These are phyloP conservation scores for Ommatoiulus sabulosus DNA, from an alignment of 2,888 invertebrate genomes.

Conservation along the genomic window DNA sequence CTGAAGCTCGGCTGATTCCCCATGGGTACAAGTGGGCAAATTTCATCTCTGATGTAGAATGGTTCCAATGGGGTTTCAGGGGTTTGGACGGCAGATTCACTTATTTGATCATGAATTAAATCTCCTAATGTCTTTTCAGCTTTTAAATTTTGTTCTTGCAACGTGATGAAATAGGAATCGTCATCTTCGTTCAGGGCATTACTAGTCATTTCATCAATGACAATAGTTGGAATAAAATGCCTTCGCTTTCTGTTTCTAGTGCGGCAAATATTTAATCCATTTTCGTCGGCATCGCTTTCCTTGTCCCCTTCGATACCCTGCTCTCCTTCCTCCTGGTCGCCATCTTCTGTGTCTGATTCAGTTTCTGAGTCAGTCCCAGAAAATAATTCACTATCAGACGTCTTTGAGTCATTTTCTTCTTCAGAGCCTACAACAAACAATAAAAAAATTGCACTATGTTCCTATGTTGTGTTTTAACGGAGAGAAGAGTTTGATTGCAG, in stretches of 20 bases:
- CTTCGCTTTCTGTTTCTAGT: conserved; percentile 63
- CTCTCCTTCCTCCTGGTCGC: conserved; percentile 58
- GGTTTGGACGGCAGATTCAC: conserved; percentile 44
- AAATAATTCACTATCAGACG: conserved; percentile 47
- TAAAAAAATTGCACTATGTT: neutral
- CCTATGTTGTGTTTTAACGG: neutral
- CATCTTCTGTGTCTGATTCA: conserved; percentile 71
- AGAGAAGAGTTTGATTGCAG: too few species aligned
- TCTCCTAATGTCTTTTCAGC: conserved; percentile 56
- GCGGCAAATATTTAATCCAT: neutral
- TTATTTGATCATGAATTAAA: conserved; percentile 49
- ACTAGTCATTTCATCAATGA: conserved; percentile 74
- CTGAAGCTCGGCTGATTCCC: neutral
- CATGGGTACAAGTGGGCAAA: conserved; percentile 52
- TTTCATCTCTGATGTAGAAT: conserved; percentile 44
- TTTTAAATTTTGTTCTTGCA: conserved; percentile 57
- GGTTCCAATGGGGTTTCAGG: conserved; percentile 40
- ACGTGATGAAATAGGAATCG: conserved; percentile 55
- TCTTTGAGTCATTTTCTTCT: conserved; percentile 52
- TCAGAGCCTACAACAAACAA: conserved; percentile 38
- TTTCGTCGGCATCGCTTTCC: conserved; percentile 68
- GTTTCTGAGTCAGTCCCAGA: conserved; percentile 72
- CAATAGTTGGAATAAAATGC: conserved; percentile 79
- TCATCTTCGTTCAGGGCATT: conserved; percentile 57
- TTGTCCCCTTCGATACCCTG: conserved; percentile 73